A percentile compares a stretch with the other conserved stretches of the same genome.
phyloP scores from a whole-genome alignment of 2,113 vertebrate genomes.

The Mixornis gularis region DNA sequence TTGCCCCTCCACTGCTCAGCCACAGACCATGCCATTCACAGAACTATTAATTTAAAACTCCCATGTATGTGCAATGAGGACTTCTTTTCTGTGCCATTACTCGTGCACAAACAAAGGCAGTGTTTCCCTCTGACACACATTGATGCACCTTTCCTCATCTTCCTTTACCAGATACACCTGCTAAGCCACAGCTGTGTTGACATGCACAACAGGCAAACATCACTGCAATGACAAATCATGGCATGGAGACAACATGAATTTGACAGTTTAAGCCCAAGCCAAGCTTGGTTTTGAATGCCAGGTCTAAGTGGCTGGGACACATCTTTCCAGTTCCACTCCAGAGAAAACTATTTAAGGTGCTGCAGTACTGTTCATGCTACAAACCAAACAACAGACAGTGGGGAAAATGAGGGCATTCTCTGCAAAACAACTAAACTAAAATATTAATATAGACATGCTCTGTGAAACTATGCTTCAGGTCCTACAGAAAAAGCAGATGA shows the following conservation, averaged over 20 bases:
- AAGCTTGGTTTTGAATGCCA: neutral
- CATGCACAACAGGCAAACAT: neutral
- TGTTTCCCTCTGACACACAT: neutral
- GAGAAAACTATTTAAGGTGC: neutral
- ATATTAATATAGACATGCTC: neutral
- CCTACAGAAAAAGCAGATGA: neutral
- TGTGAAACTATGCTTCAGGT: neutral
- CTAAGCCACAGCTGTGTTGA: neutral
- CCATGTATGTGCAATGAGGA: neutral
- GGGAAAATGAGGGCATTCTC: neutral
- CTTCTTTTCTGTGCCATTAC: neutral
- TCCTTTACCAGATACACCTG: neutral
- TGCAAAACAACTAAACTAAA: neutral
- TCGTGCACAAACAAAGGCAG: neutral
- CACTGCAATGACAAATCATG: neutral
- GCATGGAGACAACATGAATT: neutral
- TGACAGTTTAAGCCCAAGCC: neutral
- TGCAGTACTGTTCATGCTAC: neutral
- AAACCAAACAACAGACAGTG: neutral
- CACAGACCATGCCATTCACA: neutral
- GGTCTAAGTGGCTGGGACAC: neutral
- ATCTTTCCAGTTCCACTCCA: neutral
- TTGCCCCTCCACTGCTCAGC: neutral
- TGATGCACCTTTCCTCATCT: neutral
- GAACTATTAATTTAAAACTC: neutral